Percentiles rank a stretch among this genome's conserved stretches.
These are phyloP conservation scores for Rhadina sibilatrix DNA, from an alignment of 2,113 vertebrate species.

Conservation along the genomic window DNA sequence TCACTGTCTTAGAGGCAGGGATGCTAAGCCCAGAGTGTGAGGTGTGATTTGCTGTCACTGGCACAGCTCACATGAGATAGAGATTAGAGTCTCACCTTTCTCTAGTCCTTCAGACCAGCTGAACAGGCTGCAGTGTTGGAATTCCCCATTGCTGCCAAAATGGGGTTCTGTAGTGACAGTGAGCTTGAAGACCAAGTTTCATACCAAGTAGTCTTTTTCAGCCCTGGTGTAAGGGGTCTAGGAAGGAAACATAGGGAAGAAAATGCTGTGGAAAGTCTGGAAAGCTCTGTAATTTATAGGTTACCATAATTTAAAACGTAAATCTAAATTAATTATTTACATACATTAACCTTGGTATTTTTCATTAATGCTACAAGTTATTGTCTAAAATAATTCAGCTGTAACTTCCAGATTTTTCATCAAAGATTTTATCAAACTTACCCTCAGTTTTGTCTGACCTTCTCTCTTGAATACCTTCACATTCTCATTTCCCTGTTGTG, in stretches of 20 bases:
- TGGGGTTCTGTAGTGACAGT: accelerated
- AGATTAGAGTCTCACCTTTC: background rate
- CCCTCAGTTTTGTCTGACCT: background rate
- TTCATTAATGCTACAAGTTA: background rate
- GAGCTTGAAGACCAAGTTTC: background rate
- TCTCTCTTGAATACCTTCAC: background rate
- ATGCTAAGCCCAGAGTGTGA: background rate
- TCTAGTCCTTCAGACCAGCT: background rate
- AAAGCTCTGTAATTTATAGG: background rate
- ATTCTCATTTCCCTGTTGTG: background rate
- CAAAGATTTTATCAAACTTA: background rate
- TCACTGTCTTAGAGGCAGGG: background rate
- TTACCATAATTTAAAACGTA: background rate
- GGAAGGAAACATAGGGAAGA: background rate
- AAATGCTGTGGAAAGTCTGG: background rate
- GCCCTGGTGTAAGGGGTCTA: background rate
- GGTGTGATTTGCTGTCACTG: background rate
- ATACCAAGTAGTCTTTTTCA: background rate
- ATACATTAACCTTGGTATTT: background rate
- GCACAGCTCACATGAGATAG: background rate
- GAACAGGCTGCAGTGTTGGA: background rate
- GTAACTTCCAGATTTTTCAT: background rate
- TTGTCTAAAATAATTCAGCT: background rate
- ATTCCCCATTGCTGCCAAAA: background rate
- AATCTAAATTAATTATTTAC: background rate